Evolutionary conservation across 2,888 invertebrate species (phyloP), one percentile per base, ranked within the genome.

Genomic region (Dynastes maya): DNA sequence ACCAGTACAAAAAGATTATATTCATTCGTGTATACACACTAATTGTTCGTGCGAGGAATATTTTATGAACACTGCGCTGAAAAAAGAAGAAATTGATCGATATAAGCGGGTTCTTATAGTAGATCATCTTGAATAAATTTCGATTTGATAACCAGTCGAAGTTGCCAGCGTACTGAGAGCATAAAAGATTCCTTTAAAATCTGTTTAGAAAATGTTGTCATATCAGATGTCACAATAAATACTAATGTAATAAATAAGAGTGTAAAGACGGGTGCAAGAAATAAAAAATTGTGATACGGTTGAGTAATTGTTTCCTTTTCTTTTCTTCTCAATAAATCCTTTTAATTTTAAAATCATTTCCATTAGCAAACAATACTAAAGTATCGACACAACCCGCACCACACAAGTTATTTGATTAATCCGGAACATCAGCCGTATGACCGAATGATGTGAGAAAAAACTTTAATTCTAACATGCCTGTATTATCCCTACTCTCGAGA

Each of bases 271-370:
- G 76, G 79, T 79, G 81, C 68, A 78, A 76, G 78, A 80, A 85
- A 84, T 86, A 85, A 58, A 58, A 58, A 81, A 87, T 86, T 86
- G 86, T 86, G 86, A 86, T 86, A 86, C 86, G 86, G 86, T 87
- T 85, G 82, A 82, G 76, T 77, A 70, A 68, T 78, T 78, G 82
- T 83, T 84, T 84, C 78, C 76, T 82, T 84, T 72, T 37, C 27
- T 32, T 63, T 29, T 63, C 2, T 55, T 55, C 13, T 4, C 22
- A 55, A 55, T 16, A 8, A 8, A 45, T 45, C 11, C 11, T 45
- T 45, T 45, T 45, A 45, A 11, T 11, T 45, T 45, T 11, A 8
- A 45, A 45, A 8, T 1, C 45, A 6, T 22, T 22, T 22, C 22
- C 22, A 22, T 22, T 22, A 22, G 22, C 22, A 22, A 22, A 22